phyloP scores from a whole-genome alignment of 2,797 vertebrate species.

The Euphonia xanthogaster region DNA sequence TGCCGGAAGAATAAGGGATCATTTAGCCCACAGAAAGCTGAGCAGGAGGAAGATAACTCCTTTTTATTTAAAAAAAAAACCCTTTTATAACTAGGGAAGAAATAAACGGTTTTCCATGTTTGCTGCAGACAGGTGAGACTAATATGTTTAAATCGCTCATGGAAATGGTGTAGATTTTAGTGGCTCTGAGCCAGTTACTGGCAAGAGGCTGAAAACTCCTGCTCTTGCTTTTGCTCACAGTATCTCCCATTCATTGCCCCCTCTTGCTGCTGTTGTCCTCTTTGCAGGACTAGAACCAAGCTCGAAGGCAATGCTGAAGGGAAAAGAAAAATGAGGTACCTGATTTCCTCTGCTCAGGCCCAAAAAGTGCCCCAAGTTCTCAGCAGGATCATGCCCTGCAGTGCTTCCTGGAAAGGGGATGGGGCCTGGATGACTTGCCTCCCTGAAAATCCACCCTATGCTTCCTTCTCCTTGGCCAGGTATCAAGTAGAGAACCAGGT shows the following conservation, averaged over 20 bases:
- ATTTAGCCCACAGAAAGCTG: background rate
- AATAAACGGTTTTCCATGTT: background rate
- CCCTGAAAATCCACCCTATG: background rate
- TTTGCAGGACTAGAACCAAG: background rate
- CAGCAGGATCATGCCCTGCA: rapidly evolving
- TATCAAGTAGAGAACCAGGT: background rate
- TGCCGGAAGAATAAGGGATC: background rate
- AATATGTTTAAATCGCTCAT: background rate
- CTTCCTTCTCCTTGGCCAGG: background rate
- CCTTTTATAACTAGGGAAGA: background rate
- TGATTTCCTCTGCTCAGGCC: background rate
- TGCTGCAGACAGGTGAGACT: background rate
- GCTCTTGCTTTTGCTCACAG: background rate
- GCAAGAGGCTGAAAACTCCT: background rate
- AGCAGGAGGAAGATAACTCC: background rate
- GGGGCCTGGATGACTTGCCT: background rate
- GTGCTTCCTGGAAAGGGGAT: background rate
- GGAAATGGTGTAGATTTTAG: background rate
- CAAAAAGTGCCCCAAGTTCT: rapidly evolving
- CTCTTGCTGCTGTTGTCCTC: background rate
- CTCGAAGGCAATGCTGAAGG: background rate
- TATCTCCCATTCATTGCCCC: background rate
- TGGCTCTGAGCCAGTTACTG: background rate
- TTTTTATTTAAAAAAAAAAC: background rate
- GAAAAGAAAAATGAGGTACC: background rate